Evolutionary conservation across 2,888 invertebrate genomes (phyloP), one percentile per base, ranked within the genome.

Genomic region (Sepioteuthis lessoniana): DNA sequence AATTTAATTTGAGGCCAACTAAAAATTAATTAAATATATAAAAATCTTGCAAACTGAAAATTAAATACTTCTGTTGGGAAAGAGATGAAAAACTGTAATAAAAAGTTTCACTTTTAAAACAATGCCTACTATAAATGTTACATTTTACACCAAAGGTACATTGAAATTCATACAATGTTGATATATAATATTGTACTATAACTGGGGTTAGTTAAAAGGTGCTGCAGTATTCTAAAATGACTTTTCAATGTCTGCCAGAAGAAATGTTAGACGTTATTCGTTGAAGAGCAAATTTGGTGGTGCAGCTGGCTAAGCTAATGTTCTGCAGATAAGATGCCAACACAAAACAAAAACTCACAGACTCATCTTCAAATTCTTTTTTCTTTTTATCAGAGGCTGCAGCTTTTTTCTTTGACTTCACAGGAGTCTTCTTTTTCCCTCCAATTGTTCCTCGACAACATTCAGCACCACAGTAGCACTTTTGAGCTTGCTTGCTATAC

Each of bases 371-470:
- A 95, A 98, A 97, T 60, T 90, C 96, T 93, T 97, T 97, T 95
- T 97, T 97, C 96, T 97, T 97, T 94, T 97, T 97, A 95, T 95
- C 96, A 93, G 97, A 97, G 91, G 97, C 97, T n/a, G 94, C 93
- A 31, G 94, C 92, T 94, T 94, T 95, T 95, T 95, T 94, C 94
- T 95, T 94, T 3, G 95, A 94, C 93, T 95, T 95, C 47, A 96
- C 95, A 42, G 96, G 96, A 60, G 95, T 95, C 38, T 95, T 94
- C 94, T 97, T 97, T 94, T 96, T 96, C 5, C 96, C 96, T 0
- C 99, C 99, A 95, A 99, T 98, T 98, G 98, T 99, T 0, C 99
- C 99, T 46, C 99, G 98, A 97, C 99, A 99, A 96, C 98, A 98
- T 25, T 98, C 97, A 0, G 99, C 98, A 95, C 98, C 99, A 97